Conservation (phyloP, 2,797 vertebrate species). For the Falco biarmicus region DNA sequence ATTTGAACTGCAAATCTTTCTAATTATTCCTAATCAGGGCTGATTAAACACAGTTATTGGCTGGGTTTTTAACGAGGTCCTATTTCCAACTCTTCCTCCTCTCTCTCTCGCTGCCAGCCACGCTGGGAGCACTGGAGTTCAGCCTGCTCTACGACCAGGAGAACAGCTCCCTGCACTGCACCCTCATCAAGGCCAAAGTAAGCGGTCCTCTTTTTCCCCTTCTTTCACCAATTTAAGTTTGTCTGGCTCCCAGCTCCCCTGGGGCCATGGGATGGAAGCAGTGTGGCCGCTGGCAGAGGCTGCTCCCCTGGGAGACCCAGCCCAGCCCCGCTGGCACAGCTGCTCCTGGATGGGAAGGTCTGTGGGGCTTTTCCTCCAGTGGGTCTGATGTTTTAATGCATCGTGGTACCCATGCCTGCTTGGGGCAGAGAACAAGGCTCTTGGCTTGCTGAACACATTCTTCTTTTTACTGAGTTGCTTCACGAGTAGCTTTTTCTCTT, state of each 20-base stretch:
- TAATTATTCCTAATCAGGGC: not conserved
- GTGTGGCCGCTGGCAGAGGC: not conserved
- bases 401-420: rapidly evolving
- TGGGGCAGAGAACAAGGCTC: rapidly evolving
- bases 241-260: not conserved
- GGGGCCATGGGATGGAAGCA: not conserved
- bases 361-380: not conserved
- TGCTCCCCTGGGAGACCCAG: not conserved
- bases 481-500: rapidly evolving
- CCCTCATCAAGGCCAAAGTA: slow-evolving; percentile 92
- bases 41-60: not conserved
- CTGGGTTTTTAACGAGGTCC: not conserved
- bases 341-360: not conserved
- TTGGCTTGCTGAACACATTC: not conserved
- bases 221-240: rapidly evolving
- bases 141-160: slow-evolving; percentile 90
- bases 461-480: not conserved
- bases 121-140: slow-evolving; percentile 92
- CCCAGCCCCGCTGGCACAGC: not conserved
- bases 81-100: not conserved
- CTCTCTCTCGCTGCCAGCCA: slow-evolving; percentile 78
- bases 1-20: not conserved
- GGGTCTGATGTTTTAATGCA: not conserved
- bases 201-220: not conserved
- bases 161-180: slow-evolving; percentile 87